phyloP scores from a whole-genome alignment of 2,888 invertebrate genomes.

The Mesopsocus fuscifrons region DNA sequence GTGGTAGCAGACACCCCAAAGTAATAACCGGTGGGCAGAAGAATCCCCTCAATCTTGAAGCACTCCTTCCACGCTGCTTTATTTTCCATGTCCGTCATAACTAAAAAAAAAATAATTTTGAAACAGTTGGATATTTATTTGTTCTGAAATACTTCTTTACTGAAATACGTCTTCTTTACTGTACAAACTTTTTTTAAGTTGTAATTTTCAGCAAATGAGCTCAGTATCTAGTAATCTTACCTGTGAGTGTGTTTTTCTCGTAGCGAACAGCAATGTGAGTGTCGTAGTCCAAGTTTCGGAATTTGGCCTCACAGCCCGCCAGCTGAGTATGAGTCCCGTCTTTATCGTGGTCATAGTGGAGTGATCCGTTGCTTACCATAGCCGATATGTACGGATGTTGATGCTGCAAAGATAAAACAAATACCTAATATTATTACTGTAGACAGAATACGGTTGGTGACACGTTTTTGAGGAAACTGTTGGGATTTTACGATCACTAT shows the following conservation, averaged over 20 bases:
- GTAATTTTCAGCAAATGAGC: too few species aligned
- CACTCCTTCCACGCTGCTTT: constrained; percentile 90
- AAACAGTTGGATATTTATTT: too few species aligned
- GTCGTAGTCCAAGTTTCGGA: constrained; percentile 78
- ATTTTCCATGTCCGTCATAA: constrained; percentile 80
- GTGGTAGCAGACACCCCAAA: constrained; percentile 92
- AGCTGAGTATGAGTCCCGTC: constrained; percentile 97
- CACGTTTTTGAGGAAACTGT: constrained; percentile 8
- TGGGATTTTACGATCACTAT: not conserved
- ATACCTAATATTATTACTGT: constrained; percentile 3
- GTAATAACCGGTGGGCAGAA: constrained; percentile 86
- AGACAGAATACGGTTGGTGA: constrained; percentile 6
- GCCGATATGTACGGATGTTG: constrained; percentile 96
- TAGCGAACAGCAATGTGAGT: constrained; percentile 82
- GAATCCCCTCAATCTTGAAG: constrained; percentile 70
- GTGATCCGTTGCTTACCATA: constrained; percentile 92
- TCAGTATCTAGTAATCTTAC: constrained; percentile 29
- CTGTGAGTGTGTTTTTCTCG: constrained; percentile 72
- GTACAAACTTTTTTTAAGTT: too few species aligned
- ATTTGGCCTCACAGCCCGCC: constrained; percentile 91
- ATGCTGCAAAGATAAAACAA: constrained; percentile 41
- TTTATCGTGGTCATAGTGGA: constrained; percentile 93
- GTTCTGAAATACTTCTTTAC: too few species aligned
- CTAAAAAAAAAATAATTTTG: constrained; percentile 34
- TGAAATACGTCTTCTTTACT: too few species aligned